These are phyloP conservation scores for Petrosia ficiformis DNA, from an alignment of 37 sponge, comb jelly and placozoan genomes.

Conservation along the genomic window DNA sequence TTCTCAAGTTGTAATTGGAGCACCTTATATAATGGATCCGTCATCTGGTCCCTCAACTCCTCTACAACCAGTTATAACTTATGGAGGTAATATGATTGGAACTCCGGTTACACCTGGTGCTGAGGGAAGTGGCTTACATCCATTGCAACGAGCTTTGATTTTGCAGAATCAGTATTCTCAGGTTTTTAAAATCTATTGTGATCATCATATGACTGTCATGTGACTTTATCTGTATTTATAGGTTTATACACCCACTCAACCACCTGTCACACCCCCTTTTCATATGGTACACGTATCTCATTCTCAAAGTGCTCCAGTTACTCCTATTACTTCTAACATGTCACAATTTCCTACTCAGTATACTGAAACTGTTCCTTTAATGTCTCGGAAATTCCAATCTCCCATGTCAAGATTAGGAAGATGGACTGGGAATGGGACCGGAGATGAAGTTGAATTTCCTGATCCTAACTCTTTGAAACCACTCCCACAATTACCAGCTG, in stretches of 20 bases:
- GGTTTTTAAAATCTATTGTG: no score
- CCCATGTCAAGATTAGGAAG: neutral
- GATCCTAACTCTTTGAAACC: neutral
- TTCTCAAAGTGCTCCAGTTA: neutral
- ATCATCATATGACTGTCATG: no score
- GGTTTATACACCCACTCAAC: conserved; percentile 10
- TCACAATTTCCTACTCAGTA: neutral
- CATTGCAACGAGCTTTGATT: conserved; percentile 78
- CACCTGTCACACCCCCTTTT: neutral
- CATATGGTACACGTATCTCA: neutral
- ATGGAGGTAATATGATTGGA: neutral
- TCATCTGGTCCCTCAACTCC: neutral
- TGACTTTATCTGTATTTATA: no score
- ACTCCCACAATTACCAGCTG: neutral
- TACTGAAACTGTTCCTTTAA: neutral
- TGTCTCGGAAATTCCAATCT: neutral
- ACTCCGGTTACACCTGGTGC: no score
- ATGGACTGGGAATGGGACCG: neutral
- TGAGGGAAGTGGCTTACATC: conserved; percentile 49
- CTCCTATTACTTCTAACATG: neutral
- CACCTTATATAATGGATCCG: no score
- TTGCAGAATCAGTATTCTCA: conserved; percentile 27
- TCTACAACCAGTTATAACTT: neutral
- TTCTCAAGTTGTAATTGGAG: no score
- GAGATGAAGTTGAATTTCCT: neutral